Evolutionary conservation across 2,797 vertebrate genomes (phyloP).

Genomic region (Labeo calbasu): DNA sequence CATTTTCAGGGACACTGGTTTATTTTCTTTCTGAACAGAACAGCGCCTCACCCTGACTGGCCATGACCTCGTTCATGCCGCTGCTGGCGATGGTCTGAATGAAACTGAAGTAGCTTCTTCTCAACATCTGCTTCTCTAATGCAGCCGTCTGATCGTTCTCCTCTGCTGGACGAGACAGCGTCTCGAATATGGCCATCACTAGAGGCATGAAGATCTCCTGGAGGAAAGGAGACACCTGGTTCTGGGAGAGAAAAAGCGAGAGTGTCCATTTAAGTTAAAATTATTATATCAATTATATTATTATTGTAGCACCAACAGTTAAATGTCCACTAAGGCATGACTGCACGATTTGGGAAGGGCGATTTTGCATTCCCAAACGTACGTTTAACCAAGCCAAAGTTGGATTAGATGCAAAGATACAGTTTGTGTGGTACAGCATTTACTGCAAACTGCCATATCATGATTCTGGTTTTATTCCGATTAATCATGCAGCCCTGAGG

Average conservation of each 20-base stretch:
- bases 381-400: too few relatives aligned
- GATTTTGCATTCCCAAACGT: neutral
- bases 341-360: too few relatives aligned
- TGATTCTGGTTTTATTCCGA: neutral
- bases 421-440: neutral
- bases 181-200: slow-evolving; percentile 93
- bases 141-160: slow-evolving; percentile 96
- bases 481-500: neutral
- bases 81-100: slow-evolving; percentile 92
- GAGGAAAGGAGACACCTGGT: slow-evolving; percentile 94
- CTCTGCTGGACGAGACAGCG: slow-evolving; percentile 90
- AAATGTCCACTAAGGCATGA: too few relatives aligned
- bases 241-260: slow-evolving; percentile 70
- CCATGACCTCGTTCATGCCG: slow-evolving; percentile 96
- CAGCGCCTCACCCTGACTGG: slow-evolving; percentile 85
- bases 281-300: neutral
- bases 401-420: too few relatives aligned
- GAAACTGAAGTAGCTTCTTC: slow-evolving; percentile 96
- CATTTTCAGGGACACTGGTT: neutral
- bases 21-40: neutral
- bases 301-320: neutral
- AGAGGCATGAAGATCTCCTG: slow-evolving; percentile 98
- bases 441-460: neutral
- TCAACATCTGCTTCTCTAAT: slow-evolving; percentile 95
- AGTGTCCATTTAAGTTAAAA: neutral